Base-by-base conservation (phyloP, 2,888 invertebrate species). In the Cheilosia scutellata region DNA sequence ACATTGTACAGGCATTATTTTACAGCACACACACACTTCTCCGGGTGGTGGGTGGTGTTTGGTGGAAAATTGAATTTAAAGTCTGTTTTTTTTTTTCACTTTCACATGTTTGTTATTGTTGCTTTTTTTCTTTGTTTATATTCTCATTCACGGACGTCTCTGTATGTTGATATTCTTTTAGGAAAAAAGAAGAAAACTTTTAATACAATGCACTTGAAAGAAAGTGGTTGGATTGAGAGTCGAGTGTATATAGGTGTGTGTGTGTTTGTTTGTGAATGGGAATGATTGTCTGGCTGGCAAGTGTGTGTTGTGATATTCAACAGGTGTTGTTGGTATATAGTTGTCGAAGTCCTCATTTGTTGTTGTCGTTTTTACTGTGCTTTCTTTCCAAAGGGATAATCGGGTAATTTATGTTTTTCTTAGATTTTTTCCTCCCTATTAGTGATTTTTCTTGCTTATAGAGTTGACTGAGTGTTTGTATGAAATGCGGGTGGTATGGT, bases 151-250 rank as follows among this genome's bases (percentile, higher is more conserved):
- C 37, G 70, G 72, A 33, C 51, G 53, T 9, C 51, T 62, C 58
- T 68, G 53, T 74, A 47, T 75, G 65, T 58, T 84, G 84, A 70
- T 84, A 84, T 84, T 71, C 80, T 79, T 80, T 80, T 60, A 3
- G 1, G 0, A 9, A 4, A 0, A 9, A 27, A 29, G 25, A 51
- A 51, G 58, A 79, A 63, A 76, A 80, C 74, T 72, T 78, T 78
- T 82, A 86, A 86, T 76, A 86, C 86, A 86, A 76, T 84, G 86
- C 77, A 86, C 86, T 86, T 82, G 86, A 86, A 86, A 72, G 86
- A 86, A 86, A 82, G 71, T 76, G 68, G 53, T 76, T 37, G 47
- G 33, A 37, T 53, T 63, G 51, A 66, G 51, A 66, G 7, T 51
- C 40, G 51, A 51, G 63, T 51, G 42, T 37, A 82, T 25, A 65